phyloP scores from a whole-genome alignment of 2,888 invertebrate species.

The Melieria crassipennis region DNA sequence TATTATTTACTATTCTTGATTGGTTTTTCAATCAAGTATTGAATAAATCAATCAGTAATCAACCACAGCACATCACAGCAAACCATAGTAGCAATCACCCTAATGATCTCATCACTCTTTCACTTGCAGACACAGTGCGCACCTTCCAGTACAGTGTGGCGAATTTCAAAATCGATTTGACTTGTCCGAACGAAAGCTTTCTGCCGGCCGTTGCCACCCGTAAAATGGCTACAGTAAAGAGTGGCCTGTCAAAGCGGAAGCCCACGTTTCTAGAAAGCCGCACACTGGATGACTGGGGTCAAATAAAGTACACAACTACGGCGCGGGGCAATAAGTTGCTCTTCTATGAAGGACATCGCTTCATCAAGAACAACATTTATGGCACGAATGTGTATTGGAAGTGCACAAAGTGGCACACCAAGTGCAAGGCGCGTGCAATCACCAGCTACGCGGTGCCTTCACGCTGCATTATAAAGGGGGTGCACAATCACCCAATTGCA shows the following conservation, averaged over 20 bases:
- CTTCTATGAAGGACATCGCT: constrained; percentile 63
- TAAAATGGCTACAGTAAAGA: constrained; percentile 37
- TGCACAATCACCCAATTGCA: constrained; percentile 61
- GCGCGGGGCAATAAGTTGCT: constrained; percentile 62
- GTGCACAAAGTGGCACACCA: constrained; percentile 65
- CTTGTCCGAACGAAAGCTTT: constrained; percentile 41
- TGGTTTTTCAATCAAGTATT: no score
- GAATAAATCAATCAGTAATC: no score
- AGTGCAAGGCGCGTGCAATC: constrained; percentile 64
- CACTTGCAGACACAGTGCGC: constrained; percentile 41
- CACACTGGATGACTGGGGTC: constrained; percentile 56
- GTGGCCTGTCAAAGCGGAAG: constrained; percentile 48
- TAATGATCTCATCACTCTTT: neutral
- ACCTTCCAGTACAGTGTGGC: constrained; percentile 43
- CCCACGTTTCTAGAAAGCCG: constrained; percentile 52
- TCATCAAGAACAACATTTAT: constrained; percentile 64
- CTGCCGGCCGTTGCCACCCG: constrained; percentile 14
- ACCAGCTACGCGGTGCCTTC: constrained; percentile 56
- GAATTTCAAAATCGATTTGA: constrained; percentile 42
- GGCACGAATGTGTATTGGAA: constrained; percentile 65
- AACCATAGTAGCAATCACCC: no score
- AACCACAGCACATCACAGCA: no score
- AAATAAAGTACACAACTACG: constrained; percentile 57
- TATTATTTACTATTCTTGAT: no score
- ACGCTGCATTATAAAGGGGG: constrained; percentile 59